These are phyloP conservation scores for Trichomycterus rosablanca DNA, from an alignment of 2,113 vertebrate genomes.

Conservation along the genomic window DNA sequence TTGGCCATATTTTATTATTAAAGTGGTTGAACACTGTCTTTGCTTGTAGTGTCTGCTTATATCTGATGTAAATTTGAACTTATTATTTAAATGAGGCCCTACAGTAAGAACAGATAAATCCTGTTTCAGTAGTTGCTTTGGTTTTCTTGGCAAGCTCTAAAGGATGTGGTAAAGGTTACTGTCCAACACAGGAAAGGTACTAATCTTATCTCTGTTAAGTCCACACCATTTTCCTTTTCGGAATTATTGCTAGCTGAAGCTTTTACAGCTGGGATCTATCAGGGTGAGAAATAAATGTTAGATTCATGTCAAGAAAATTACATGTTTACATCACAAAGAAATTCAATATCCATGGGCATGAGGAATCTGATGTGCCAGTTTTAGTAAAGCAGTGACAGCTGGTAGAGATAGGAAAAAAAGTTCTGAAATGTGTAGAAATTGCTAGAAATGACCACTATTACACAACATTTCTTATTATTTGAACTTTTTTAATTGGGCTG, in stretches of 20 bases:
- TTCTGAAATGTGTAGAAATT: background rate
- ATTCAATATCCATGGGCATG: conserved; percentile 19
- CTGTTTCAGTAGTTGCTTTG: background rate
- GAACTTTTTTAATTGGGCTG: too few relatives aligned
- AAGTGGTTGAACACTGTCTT: background rate
- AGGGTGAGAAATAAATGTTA: conserved; percentile 10
- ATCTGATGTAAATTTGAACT: background rate
- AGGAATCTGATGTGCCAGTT: conserved; percentile 3
- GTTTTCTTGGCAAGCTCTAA: conserved; percentile 14
- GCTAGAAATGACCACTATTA: too few relatives aligned
- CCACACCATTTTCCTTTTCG: conserved; percentile 10
- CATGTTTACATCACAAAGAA: conserved; percentile 12
- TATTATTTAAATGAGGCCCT: background rate
- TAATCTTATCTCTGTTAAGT: conserved; percentile 15
- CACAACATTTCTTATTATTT: too few relatives aligned
- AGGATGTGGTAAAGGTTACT: conserved; percentile 20
- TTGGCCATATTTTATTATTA: background rate
- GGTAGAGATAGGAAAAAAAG: conserved; percentile 2
- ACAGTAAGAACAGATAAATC: background rate
- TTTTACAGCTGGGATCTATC: conserved; percentile 31
- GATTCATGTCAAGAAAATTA: conserved; percentile 18
- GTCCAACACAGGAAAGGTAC: conserved; percentile 11
- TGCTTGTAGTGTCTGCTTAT: background rate
- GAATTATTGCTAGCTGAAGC: conserved; percentile 1
- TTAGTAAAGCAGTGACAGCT: conserved; percentile 11